Conservation (phyloP, 30 jellyfish, hydroid and myxozoan genomes). For the Catostylus mosaicus region DNA sequence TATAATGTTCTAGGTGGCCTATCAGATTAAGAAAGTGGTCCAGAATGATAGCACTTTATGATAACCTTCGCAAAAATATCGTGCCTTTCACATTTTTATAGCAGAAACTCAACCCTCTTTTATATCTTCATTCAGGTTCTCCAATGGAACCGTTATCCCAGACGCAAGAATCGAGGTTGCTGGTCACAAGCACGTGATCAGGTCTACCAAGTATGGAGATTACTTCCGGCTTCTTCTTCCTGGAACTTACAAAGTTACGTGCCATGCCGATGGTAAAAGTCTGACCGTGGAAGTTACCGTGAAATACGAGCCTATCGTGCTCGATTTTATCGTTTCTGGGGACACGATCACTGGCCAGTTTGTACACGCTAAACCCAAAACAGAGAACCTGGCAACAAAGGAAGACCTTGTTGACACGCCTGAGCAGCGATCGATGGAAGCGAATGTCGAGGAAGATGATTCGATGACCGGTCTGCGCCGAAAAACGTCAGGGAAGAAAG, state of each 20-base stretch:
- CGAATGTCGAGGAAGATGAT: conserved; percentile 17
- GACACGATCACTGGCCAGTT: conserved; percentile 76
- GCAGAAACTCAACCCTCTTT: too few species aligned
- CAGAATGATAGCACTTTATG: too few species aligned
- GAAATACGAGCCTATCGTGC: conserved; percentile 40
- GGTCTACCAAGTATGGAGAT: conserved; percentile 83
- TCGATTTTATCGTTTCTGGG: conserved; percentile 74
- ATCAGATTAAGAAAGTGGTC: too few species aligned
- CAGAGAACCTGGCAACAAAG: conserved; percentile 23
- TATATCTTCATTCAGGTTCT: conserved; percentile 51
- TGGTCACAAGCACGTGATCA: conserved; percentile 71
- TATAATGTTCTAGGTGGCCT: too few species aligned
- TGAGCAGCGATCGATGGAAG: conserved; percentile 65
- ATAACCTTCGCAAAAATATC: too few species aligned
- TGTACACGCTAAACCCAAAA: conserved; percentile 44
- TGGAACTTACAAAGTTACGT: conserved; percentile 86
- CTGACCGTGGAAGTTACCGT: conserved; percentile 44
- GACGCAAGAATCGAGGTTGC: conserved; percentile 77
- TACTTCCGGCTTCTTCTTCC: conserved; percentile 96
- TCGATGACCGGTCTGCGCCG: conserved; percentile 35
- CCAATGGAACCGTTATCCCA: conserved; percentile 75
- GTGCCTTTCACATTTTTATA: too few species aligned
- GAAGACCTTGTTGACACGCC: conserved; percentile 66
- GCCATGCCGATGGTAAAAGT: conserved; percentile 69
- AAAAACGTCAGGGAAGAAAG: conserved; percentile 32